These are phyloP conservation scores for Albula glossodonta DNA, from an alignment of 2,113 vertebrate species.

Conservation along the genomic window DNA sequence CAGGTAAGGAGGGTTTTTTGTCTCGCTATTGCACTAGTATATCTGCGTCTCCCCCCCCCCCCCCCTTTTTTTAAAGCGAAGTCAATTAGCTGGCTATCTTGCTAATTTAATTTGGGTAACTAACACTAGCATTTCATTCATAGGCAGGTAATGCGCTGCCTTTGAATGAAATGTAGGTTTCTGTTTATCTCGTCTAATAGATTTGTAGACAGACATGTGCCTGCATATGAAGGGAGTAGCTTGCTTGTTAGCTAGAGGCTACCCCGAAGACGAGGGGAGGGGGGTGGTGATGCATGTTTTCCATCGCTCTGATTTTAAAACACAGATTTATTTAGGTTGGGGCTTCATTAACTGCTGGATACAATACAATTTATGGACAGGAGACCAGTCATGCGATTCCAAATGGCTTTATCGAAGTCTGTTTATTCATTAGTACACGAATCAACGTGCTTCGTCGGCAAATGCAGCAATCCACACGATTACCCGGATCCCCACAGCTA, in stretches of 20 bases:
- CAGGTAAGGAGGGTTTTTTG: constrained; percentile 60
- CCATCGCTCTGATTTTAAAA: constrained; percentile 3
- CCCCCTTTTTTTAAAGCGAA: constrained; percentile 21
- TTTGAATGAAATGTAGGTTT: neutral
- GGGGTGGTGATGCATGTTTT: neutral
- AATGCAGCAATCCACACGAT: neutral
- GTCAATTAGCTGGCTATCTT: neutral
- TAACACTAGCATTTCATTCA: neutral
- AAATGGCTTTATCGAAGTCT: neutral
- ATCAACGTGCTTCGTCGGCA: constrained; percentile 8
- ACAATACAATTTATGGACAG: neutral
- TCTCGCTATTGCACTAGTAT: constrained; percentile 53
- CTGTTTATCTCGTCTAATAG: neutral
- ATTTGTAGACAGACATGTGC: neutral
- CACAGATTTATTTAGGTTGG: neutral
- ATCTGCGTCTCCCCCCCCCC: constrained; percentile 58
- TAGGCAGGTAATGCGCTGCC: neutral
- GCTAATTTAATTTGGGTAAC: neutral
- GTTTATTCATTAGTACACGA: neutral
- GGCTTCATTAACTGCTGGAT: neutral
- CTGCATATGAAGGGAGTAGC: neutral
- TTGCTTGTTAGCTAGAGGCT: neutral
- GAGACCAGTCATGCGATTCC: neutral
- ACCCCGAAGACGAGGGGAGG: neutral
- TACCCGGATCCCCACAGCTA: neutral